Evolutionary conservation across 2,888 invertebrate genomes (phyloP).

Genomic region (Perizoma affinitatum): DNA sequence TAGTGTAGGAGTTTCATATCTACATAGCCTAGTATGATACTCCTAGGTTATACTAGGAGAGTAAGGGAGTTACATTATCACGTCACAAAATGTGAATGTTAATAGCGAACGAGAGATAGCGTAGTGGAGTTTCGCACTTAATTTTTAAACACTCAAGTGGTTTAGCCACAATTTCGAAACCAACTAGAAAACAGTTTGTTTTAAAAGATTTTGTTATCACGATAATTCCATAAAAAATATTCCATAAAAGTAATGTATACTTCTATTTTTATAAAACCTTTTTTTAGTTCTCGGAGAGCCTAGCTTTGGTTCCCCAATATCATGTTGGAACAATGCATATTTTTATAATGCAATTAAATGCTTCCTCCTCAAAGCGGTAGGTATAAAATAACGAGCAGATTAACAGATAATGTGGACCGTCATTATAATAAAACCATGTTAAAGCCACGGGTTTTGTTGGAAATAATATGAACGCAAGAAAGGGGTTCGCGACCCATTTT

Average conservation of each 20-base stretch:
- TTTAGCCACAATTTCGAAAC: too few species aligned
- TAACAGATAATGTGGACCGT: slow-evolving; percentile 41
- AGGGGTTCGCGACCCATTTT: slow-evolving; percentile 3
- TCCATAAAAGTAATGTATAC: too few species aligned
- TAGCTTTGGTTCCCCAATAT: too few species aligned
- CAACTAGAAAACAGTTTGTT: too few species aligned
- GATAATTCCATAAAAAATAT: too few species aligned
- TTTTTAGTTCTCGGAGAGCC: too few species aligned
- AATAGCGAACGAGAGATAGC: slow-evolving; percentile 9
- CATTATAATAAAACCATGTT: slow-evolving; percentile 46
- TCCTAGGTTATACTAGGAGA: neutral
- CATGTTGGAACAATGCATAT: slow-evolving; percentile 2
- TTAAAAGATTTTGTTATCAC: too few species aligned
- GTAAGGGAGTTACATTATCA: slow-evolving; percentile 32
- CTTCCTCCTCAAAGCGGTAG: neutral
- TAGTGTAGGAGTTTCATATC: slow-evolving; percentile 13
- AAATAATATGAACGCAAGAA: slow-evolving; percentile 39
- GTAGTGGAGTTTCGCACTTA: slow-evolving; percentile 8
- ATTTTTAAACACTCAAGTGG: neutral
- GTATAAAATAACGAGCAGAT: slow-evolving; percentile 34
- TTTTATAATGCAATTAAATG: slow-evolving; percentile 3
- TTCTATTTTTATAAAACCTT: too few species aligned
- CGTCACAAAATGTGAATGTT: slow-evolving; percentile 30
- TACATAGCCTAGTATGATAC: neutral
- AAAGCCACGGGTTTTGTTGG: slow-evolving; percentile 41